These are phyloP conservation scores for Danionella cerebrum DNA, from an alignment of 2,113 vertebrate genomes.

Conservation along the genomic window DNA sequence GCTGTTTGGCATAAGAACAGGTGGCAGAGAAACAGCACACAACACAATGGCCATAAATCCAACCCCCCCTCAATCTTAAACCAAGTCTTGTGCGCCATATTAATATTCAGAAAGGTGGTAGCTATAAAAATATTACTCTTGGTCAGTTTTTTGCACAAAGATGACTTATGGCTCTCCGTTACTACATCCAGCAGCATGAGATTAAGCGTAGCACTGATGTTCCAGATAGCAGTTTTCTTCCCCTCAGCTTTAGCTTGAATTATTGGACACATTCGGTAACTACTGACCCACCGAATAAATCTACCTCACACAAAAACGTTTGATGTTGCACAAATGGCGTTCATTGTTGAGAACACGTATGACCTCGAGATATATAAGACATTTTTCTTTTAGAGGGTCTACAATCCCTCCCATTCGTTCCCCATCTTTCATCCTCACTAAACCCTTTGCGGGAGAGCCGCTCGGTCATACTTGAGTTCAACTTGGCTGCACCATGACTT, in stretches of 20 bases:
- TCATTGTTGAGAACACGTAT: not conserved
- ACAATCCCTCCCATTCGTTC: not conserved
- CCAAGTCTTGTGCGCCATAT: not conserved
- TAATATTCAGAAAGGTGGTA: conserved; percentile 1
- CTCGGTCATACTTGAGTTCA: conserved; percentile 15
- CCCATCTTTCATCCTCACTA: not conserved
- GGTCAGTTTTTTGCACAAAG: conserved; percentile 9
- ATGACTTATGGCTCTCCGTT: conserved; percentile 30
- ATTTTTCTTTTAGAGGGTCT: not conserved
- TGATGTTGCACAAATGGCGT: not conserved
- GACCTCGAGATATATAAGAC: not conserved
- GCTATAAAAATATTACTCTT: conserved; percentile 1
- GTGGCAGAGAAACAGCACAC: not conserved
- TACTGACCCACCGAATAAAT: not conserved
- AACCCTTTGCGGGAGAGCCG: not conserved
- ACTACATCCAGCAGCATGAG: conserved; percentile 14
- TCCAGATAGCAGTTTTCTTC: conserved; percentile 24
- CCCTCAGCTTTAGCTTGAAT: conserved; percentile 30
- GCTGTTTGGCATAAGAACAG: not conserved
- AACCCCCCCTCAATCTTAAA: not conserved
- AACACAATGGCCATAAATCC: conserved; percentile 6
- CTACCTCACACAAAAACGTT: not conserved
- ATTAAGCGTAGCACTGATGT: conserved; percentile 28
- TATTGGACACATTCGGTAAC: conserved; percentile 5
- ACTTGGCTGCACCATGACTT: conserved; percentile 1